Evolutionary conservation across 2,797 vertebrate genomes (phyloP), one percentile per base, ranked within the genome.

Genomic region (Clarias pachynema): DNA sequence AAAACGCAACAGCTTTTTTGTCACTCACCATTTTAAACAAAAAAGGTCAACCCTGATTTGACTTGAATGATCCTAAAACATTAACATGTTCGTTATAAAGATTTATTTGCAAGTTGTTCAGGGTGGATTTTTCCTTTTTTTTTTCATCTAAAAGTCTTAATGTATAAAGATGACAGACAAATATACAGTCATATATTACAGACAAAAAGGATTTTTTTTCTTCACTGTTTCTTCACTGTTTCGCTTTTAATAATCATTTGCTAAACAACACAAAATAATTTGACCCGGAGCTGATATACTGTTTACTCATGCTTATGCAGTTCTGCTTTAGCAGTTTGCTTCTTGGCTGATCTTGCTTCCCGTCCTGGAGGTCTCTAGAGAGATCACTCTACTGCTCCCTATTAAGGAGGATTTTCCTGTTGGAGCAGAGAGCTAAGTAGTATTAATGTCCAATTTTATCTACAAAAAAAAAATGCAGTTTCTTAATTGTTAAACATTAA

Each of bases 341-440:
- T 53, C 22, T 20, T 57, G 53, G 3, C n/a, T 10, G 37, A 80
- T 18, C 57, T 56, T 5, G 26, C 37, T 40, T 66, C 78, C 40
- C 24, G 63, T 68, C 26, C 29, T 75, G 18, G 2, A 68, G 3
- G 31, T 82, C 79, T 63, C 84, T 75, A 4, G 79, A 82, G 84
- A 77, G 12, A 44, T 20, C 9, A 22, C 29, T 34, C 49, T 56
- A 57, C 4, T 37, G 70, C 44, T 86, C 62, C 70, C 70, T 62
- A 77, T 73, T 82, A 66, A 84, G 78, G 85, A 88, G 29, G 72
- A 53, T 79, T 56, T 86, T 83, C 78, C 72, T 82, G 63, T 84
- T 84, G 37, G 20, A 26, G 37, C 14, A 62, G 8, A 56, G 16
- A 22, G 9, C 53, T 75, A 75, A 75, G 22, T 18, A 75, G 53